phyloP scores from a whole-genome alignment of 1,140 invertebrate genomes.

The Drosophila asahinai region DNA sequence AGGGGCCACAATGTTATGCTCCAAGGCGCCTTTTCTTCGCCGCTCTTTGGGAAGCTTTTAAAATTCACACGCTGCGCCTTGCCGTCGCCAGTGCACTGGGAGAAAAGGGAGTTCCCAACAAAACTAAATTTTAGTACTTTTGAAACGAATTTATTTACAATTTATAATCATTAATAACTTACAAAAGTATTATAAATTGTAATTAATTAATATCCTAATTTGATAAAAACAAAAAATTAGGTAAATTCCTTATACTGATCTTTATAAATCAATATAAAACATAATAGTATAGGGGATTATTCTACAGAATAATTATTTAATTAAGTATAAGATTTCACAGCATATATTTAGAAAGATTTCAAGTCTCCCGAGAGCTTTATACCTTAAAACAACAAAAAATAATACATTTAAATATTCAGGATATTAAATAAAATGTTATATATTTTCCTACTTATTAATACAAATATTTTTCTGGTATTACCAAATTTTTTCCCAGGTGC shows the following conservation, averaged over 20 bases:
- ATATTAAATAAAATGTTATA: not conserved
- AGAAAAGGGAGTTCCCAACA: not conserved
- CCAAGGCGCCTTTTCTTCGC: slow-evolving; percentile 49
- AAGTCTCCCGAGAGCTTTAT: too few relatives aligned
- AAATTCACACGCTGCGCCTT: slow-evolving; percentile 78
- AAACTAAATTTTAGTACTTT: not conserved
- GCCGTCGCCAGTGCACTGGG: slow-evolving; percentile 3
- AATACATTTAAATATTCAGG: not conserved
- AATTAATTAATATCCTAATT: too few relatives aligned
- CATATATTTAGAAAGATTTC: too few relatives aligned
- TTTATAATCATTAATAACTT: too few relatives aligned
- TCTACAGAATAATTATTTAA: too few relatives aligned
- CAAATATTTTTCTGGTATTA: not conserved
- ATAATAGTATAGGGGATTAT: too few relatives aligned
- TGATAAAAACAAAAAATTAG: too few relatives aligned
- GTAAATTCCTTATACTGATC: too few relatives aligned
- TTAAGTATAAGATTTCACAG: too few relatives aligned
- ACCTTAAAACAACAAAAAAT: not conserved
- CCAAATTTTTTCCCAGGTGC: not conserved
- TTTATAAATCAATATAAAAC: not conserved
- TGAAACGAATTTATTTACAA: too few relatives aligned
- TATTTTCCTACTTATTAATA: not conserved
- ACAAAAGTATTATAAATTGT: too few relatives aligned
- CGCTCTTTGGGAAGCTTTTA: slow-evolving; percentile 63
- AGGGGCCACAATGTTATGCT: slow-evolving; percentile 62